phyloP scores from a whole-genome alignment of 2,797 vertebrate species.

The Leptodactylus fallax region DNA sequence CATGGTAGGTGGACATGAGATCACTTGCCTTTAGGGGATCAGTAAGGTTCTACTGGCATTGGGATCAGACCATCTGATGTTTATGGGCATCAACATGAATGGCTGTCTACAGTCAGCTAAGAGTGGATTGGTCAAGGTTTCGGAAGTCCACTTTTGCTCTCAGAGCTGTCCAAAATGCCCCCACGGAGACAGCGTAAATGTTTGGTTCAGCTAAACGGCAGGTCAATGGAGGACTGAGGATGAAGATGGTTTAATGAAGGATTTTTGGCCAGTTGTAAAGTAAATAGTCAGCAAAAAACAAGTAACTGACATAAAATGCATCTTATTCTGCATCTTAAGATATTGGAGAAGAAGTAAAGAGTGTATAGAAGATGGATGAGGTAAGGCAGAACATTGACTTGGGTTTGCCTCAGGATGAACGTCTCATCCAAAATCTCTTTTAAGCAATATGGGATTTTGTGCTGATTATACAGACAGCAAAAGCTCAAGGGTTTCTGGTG shows the following conservation, averaged over 20 bases:
- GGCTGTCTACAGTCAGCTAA: too few relatives aligned
- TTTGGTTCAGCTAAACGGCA: not conserved
- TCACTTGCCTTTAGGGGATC: not conserved
- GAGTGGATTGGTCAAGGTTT: too few relatives aligned
- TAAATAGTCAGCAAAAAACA: too few relatives aligned
- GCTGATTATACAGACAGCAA: not conserved
- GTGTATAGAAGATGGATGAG: not conserved
- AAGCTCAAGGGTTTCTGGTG: not conserved
- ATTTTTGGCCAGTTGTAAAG: not conserved
- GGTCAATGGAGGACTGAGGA: not conserved
- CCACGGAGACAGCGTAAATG: not conserved
- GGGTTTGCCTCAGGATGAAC: not conserved
- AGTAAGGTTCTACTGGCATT: not conserved
- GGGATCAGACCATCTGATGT: too few relatives aligned
- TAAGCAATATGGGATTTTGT: not conserved
- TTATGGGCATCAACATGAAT: too few relatives aligned
- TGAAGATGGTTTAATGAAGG: too few relatives aligned
- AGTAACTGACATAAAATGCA: not conserved
- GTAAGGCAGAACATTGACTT: not conserved
- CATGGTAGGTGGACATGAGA: not conserved
- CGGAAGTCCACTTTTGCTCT: not conserved
- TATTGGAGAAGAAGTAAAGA: not conserved
- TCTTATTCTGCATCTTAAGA: constrained; percentile 2
- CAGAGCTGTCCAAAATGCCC: not conserved
- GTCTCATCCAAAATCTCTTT: constrained; percentile 18